Base-by-base conservation (phyloP, 2,113 vertebrate genomes). In the Tinamus guttatus region DNA sequence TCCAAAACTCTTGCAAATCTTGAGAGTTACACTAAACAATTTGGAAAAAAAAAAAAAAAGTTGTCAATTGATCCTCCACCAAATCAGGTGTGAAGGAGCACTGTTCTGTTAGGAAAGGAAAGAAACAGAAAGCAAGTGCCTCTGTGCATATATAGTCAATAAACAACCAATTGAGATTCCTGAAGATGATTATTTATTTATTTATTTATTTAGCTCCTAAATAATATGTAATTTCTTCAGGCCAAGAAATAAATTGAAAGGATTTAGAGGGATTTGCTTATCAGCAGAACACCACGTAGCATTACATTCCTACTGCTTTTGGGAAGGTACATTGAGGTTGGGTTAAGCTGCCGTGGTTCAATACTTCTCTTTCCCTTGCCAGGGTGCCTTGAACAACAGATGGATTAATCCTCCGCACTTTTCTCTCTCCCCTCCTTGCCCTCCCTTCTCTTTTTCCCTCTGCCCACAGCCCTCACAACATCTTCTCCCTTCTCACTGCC, bases 201-300 rank as follows among this genome's bases (percentile, higher is more conserved):
- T 90, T 94, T 94, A 93, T 93, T 56, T 87, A 76, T 95, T 95
- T 96, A 94, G 47, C 77, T 96, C 64, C 95, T 98, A 98, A 98
- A 98, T 98, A 98, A 97, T 98, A 97, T 97, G 94, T 98, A 95
- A 98, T 98, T 98, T 98, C 97, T 97, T 96, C 84, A 93, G 96
- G 97, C 97, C 97, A 97, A 98, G 97, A 98, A 98, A 98, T 98
- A 98, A 98, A 98, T 98, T 98, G 98, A 98, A 98, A 95, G 98
- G 98, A 98, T 98, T 98, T 98, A 96, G 96, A 95, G 80, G 98
- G 98, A 98, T 98, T 98, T 98, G 97, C 98, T 98, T 99, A 98
- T 98, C 98, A 98, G 97, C 97, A 82, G 93, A 97, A 98, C 94
- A 97, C 97, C 97, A 97, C 89, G 76, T 97, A 98, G 98, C 96